phyloP scores from a whole-genome alignment of 2,113 vertebrate species.

The Pygathrix nemaeus region DNA sequence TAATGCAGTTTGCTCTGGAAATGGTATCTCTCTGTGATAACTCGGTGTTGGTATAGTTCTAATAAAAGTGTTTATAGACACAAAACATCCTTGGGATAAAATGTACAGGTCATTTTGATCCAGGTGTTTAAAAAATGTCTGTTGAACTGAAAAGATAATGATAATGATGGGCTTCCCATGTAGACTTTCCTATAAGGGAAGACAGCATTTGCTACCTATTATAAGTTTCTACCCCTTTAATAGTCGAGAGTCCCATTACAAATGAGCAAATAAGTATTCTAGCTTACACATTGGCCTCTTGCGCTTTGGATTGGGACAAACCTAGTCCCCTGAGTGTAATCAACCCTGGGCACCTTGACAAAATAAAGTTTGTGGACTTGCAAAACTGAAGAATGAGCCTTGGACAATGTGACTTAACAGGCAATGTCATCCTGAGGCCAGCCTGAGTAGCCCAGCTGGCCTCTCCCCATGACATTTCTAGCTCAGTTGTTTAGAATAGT shows the following conservation, averaged over 20 bases:
- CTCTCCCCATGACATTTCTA: constrained; percentile 43
- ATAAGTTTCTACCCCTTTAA: background rate
- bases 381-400: constrained; percentile 35
- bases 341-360: background rate
- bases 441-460: background rate
- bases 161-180: background rate
- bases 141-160: background rate
- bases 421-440: constrained; percentile 37
- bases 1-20: constrained; percentile 3
- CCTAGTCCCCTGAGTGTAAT: background rate
- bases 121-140: background rate
- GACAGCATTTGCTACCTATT: background rate
- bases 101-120: background rate
- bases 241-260: background rate
- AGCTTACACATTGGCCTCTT: background rate
- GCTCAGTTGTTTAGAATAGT: background rate
- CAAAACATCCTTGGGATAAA: background rate
- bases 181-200: background rate
- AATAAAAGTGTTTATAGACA: constrained; percentile 1
- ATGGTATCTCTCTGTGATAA: constrained; percentile 1
- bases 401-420: constrained; percentile 48
- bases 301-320: background rate
- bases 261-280: background rate
- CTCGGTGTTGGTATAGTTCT: background rate
- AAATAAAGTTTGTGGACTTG: constrained; percentile 49